These are phyloP conservation scores for Channallabes apus DNA, from an alignment of 2,797 vertebrate genomes.

Conservation along the genomic window DNA sequence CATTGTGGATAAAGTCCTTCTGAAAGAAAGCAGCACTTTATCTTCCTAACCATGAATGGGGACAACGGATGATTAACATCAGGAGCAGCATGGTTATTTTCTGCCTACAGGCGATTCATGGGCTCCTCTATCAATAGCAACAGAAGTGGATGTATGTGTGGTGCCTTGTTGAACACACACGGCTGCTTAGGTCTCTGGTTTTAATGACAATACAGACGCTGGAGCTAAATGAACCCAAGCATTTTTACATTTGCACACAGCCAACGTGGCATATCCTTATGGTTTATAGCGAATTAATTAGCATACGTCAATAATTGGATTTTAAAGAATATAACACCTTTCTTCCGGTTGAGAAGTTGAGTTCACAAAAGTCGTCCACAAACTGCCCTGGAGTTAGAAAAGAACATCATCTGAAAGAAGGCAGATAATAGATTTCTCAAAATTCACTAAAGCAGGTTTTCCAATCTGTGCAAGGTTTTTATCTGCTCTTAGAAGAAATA, in stretches of 20 bases:
- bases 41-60: constrained; percentile 12
- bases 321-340: not conserved
- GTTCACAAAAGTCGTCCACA: not conserved
- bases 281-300: not conserved
- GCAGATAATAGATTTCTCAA: not conserved
- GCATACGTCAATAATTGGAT: not conserved
- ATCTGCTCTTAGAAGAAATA: not conserved
- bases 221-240: not conserved
- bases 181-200: not conserved
- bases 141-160: constrained; percentile 7
- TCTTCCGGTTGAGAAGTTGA: not conserved
- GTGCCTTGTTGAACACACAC: not conserved
- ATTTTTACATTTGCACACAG: not conserved
- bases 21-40: constrained; percentile 19
- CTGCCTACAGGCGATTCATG: not conserved
- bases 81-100: constrained; percentile 9
- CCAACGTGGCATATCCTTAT: not conserved
- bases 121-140: constrained; percentile 2
- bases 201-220: not conserved
- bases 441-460: not conserved
- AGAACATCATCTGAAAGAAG: not conserved
- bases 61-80: constrained; percentile 5
- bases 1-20: constrained; percentile 2
- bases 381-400: constrained; percentile 1
- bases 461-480: constrained; percentile 1